phyloP scores from a whole-genome alignment of 1,140 invertebrate species.

The Scylla paramamosain region DNA sequence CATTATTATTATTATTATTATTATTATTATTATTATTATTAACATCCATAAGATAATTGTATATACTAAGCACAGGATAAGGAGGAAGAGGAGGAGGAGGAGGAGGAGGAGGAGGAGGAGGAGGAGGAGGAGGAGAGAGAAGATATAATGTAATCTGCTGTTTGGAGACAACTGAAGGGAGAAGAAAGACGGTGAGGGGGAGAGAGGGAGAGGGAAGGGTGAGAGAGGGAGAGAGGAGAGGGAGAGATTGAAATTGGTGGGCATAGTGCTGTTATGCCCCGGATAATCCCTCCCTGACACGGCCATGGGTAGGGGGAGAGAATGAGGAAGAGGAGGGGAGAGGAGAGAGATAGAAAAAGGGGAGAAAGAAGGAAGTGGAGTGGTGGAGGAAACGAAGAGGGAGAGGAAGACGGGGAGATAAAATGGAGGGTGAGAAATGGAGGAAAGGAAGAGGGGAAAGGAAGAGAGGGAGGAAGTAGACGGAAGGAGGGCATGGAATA shows the following conservation, averaged over 20 bases:
- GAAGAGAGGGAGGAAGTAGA: neutral
- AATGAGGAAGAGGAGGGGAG: neutral
- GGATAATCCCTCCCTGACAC: neutral
- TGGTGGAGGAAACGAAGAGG: neutral
- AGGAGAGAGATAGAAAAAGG: neutral
- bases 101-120: neutral
- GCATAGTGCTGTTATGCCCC: neutral
- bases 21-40: slow-evolving; percentile 36
- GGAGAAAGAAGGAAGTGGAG: neutral
- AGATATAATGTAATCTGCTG: neutral
- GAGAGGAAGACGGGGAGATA: neutral
- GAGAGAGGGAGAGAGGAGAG: neutral
- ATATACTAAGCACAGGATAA: neutral
- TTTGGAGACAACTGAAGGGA: neutral
- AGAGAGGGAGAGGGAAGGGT: neutral
- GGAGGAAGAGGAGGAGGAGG: neutral
- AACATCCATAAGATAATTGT: neutral
- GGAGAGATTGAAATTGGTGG: neutral
- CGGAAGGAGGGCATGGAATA: neutral
- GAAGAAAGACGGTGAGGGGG: neutral
- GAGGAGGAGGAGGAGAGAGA: neutral
- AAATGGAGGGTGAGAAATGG: neutral
- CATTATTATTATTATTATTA: slow-evolving; percentile 46
- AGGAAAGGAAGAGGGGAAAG: neutral
- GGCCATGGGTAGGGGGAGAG: neutral